Percentiles rank a stretch among this genome's conserved stretches.
phyloP scores from a whole-genome alignment of 23 tunicate species.

The Oikopleura vanhoeffeni region DNA sequence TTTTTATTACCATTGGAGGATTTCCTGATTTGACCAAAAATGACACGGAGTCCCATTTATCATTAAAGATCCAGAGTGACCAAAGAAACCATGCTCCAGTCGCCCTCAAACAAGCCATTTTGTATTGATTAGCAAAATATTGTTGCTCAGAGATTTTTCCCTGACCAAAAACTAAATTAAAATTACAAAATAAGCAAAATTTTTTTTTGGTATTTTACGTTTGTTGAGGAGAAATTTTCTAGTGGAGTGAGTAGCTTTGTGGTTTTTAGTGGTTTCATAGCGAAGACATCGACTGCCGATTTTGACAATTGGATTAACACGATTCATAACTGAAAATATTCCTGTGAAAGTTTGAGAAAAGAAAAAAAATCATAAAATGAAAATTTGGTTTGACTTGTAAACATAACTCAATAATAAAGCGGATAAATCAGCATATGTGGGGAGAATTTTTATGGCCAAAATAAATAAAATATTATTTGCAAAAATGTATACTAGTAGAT shows the following conservation, averaged over 20 bases:
- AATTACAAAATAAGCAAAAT: not conserved
- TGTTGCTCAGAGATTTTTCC: not conserved
- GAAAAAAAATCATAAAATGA: too few relatives aligned
- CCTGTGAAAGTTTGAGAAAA: too few relatives aligned
- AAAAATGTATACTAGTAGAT: too few relatives aligned
- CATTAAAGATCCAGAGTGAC: not conserved
- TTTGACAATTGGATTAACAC: too few relatives aligned
- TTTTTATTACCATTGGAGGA: not conserved
- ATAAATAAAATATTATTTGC: too few relatives aligned
- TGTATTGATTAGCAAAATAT: not conserved
- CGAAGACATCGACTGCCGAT: not conserved
- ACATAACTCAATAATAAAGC: too few relatives aligned
- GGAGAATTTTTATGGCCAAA: too few relatives aligned
- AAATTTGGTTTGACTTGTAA: too few relatives aligned
- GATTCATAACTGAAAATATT: too few relatives aligned
- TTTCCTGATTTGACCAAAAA: not conserved
- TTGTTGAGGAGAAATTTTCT: not conserved
- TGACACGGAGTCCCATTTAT: not conserved
- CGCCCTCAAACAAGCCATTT: not conserved
- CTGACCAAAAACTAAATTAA: not conserved
- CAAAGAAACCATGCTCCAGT: not conserved
- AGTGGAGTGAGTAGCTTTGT: not conserved
- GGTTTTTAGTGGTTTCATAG: not conserved
- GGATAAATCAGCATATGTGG: too few relatives aligned
- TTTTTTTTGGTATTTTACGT: not conserved